These are phyloP conservation scores for Sardina pilchardus DNA, from an alignment of 2,113 vertebrate species.

Conservation along the genomic window DNA sequence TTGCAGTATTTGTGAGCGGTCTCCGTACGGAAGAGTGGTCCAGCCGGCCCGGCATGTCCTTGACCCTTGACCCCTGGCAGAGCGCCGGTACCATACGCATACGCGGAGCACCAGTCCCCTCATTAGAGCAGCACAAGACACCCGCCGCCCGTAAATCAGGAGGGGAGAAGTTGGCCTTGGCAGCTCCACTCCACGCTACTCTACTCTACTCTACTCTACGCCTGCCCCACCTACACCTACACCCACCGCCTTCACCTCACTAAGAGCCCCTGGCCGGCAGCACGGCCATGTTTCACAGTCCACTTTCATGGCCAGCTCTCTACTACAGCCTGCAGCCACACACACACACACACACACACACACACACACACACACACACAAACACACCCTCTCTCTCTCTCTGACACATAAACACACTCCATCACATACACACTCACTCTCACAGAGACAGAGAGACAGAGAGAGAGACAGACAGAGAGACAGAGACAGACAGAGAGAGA, in stretches of 20 bases:
- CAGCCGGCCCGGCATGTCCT: conserved; percentile 48
- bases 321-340: not conserved
- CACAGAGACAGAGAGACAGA: not conserved
- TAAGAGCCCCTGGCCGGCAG: not conserved
- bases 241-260: not conserved
- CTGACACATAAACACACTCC: not conserved
- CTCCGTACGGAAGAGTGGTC: not conserved
- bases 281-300: not conserved
- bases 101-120: conserved; percentile 65
- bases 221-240: not conserved
- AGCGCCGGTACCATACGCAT: conserved; percentile 69
- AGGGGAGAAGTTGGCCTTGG: conserved; percentile 61
- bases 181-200: conserved; percentile 53
- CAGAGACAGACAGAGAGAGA: not conserved
- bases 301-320: conserved; percentile 12
- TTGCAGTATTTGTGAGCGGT: not conserved
- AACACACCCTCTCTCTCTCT: not conserved
- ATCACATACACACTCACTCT: no score
- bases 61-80: conserved; percentile 58
- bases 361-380: not conserved
- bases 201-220: not conserved
- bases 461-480: not conserved
- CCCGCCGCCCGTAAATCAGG: conserved; percentile 65
- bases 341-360: not conserved
- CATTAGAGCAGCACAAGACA: conserved; percentile 68